Percentiles rank a stretch among this genome's conserved stretches.
Conservation (phyloP, 53 echinoderm and acorn worm genomes). For the Stichopus horrens region DNA sequence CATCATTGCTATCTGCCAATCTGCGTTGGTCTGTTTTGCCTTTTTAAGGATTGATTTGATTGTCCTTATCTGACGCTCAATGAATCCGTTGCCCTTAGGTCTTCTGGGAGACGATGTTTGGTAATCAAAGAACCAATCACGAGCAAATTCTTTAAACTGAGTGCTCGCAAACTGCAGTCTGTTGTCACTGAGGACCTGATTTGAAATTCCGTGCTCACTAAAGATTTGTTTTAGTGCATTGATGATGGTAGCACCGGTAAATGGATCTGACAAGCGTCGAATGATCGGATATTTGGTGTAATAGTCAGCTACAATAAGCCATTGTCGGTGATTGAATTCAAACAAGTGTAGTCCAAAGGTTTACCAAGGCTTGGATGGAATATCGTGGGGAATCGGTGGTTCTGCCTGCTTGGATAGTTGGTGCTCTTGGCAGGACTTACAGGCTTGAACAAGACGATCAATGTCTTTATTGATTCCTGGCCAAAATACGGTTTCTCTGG, state of each 20-base stretch:
- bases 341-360: slow-evolving; percentile 31
- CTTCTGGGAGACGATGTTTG: slow-evolving; percentile 44
- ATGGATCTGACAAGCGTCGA: slow-evolving; percentile 1
- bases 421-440: slow-evolving; percentile 42
- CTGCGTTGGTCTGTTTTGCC: neutral
- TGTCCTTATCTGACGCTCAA: slow-evolving; percentile 6
- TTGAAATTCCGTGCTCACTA: slow-evolving; percentile 42
- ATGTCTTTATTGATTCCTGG: slow-evolving; percentile 52
- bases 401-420: slow-evolving; percentile 55
- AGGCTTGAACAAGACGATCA: slow-evolving; percentile 32
- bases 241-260: slow-evolving; percentile 9
- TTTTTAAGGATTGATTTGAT: neutral
- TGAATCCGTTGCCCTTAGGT: slow-evolving; percentile 52
- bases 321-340: slow-evolving; percentile 42
- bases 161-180: slow-evolving; percentile 38
- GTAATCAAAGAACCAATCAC: slow-evolving; percentile 34
- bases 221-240: slow-evolving; percentile 40
- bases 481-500: slow-evolving; percentile 48
- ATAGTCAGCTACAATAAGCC: slow-evolving; percentile 51
- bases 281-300: slow-evolving; percentile 54
- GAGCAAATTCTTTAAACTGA: slow-evolving; percentile 37
- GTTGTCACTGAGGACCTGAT: slow-evolving; percentile 45
- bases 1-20: slow-evolving; percentile 4
- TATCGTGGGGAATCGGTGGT: slow-evolving; percentile 39
- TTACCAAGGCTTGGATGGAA: slow-evolving; percentile 48